Percentiles rank a stretch among this genome's conserved stretches.
These are phyloP conservation scores for Ellobius talpinus DNA, from an alignment of 2,113 vertebrate species.

Conservation along the genomic window DNA sequence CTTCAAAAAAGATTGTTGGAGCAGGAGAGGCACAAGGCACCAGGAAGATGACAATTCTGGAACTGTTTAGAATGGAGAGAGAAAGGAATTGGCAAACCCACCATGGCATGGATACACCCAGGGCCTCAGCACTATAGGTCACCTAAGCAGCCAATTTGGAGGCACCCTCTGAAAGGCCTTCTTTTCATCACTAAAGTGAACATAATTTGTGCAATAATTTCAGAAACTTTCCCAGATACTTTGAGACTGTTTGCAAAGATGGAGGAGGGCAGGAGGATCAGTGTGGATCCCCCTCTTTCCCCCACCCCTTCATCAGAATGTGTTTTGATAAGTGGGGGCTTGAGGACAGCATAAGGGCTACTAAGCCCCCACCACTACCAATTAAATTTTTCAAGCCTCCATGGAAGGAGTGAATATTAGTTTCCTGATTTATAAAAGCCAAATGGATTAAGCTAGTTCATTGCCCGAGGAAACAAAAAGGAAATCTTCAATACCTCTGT, in stretches of 20 bases:
- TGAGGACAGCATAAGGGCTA: slow-evolving; percentile 64
- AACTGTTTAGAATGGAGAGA: neutral
- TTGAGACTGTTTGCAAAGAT: neutral
- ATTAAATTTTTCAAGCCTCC: slow-evolving; percentile 85
- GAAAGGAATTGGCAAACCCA: slow-evolving; percentile 21
- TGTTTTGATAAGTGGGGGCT: slow-evolving; percentile 73
- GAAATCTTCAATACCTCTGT: slow-evolving; percentile 88
- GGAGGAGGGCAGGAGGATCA: neutral
- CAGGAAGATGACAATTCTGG: slow-evolving; percentile 9
- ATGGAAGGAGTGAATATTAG: slow-evolving; percentile 88
- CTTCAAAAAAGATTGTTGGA: neutral
- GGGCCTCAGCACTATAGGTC: neutral
- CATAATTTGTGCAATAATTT: slow-evolving; percentile 44
- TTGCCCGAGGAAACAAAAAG: slow-evolving; percentile 89
- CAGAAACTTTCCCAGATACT: slow-evolving; percentile 64
- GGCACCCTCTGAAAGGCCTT: neutral
- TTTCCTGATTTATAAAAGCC: slow-evolving; percentile 89
- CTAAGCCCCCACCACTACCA: slow-evolving; percentile 58
- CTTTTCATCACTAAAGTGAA: slow-evolving; percentile 34
- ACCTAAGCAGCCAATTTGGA: slow-evolving; percentile 11
- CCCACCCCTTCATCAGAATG: slow-evolving; percentile 63
- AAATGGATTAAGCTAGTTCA: slow-evolving; percentile 89
- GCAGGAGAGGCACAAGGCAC: neutral
- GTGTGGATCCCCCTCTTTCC: slow-evolving; percentile 22
- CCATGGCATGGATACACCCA: neutral